Evolutionary conservation across 2,888 invertebrate genomes (phyloP).

Genomic region (Prosapia bicincta): DNA sequence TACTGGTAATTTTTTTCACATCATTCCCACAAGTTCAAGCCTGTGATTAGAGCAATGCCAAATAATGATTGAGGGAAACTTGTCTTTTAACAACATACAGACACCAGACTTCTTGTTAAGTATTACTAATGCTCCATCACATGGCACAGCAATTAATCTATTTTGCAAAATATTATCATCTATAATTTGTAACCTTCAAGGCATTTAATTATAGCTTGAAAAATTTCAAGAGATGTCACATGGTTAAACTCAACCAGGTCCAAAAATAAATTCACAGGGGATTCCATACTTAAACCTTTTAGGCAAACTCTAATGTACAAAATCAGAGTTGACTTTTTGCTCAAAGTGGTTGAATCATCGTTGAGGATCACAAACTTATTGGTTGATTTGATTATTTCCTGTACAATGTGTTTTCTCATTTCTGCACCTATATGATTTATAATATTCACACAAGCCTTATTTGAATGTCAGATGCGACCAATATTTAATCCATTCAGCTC

Average conservation of each 20-base stretch:
- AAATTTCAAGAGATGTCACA: conserved; percentile 4
- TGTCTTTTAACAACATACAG: conserved; percentile 6
- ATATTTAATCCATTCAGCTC: conserved; percentile 14
- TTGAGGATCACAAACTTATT: not conserved
- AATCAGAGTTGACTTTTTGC: not conserved
- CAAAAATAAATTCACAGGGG: not conserved
- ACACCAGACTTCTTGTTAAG: conserved; percentile 15
- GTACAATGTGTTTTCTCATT: conserved; percentile 16
- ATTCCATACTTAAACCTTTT: not conserved
- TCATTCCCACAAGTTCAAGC: not conserved
- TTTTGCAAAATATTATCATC: conserved; percentile 2
- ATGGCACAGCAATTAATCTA: conserved; percentile 10
- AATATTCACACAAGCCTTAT: conserved; percentile 13
- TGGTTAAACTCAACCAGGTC: not conserved
- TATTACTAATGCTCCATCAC: conserved; percentile 15
- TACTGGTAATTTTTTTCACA: not conserved
- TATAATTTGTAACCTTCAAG: conserved; percentile 11
- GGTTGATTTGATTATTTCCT: not conserved
- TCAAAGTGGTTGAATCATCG: conserved; percentile 2
- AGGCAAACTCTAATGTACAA: not conserved
- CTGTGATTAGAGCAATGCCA: not conserved
- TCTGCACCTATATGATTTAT: conserved; percentile 9
- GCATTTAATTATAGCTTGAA: no score
- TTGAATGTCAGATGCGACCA: conserved; percentile 10
- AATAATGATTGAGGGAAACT: not conserved